A percentile compares a stretch with the other conserved stretches of the same genome.
Evolutionary conservation across 2,888 invertebrate species (phyloP).

Genomic region (Parascotia fuliginaria): DNA sequence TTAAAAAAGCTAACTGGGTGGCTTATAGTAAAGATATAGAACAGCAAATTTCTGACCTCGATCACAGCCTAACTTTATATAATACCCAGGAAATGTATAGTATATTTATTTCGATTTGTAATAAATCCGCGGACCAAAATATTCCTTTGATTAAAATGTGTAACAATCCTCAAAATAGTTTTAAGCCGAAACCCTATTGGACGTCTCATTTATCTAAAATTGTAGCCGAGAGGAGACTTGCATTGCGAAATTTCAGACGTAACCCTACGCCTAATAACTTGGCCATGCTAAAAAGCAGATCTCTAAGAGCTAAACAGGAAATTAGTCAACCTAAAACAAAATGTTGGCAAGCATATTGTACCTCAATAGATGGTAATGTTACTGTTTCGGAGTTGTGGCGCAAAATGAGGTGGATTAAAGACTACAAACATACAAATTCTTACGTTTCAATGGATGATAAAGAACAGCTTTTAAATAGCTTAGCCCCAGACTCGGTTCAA

Average conservation of each 20-base stretch:
- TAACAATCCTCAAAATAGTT: neutral
- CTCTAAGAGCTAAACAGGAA: neutral
- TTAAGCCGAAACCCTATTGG: constrained; percentile 1
- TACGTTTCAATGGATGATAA: neutral
- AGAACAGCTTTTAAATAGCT: neutral
- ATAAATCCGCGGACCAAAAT: neutral
- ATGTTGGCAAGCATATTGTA: neutral
- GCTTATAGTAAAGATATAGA: neutral
- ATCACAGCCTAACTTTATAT: neutral
- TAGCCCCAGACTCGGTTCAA: neutral
- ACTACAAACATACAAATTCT: neutral
- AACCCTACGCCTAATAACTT: constrained; percentile 11
- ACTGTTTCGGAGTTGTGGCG: neutral
- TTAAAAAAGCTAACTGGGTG: constrained; percentile 9
- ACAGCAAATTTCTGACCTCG: neutral
- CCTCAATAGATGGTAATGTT: neutral
- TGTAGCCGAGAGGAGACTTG: constrained; percentile 1
- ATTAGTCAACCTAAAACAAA: neutral
- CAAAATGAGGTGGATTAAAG: neutral
- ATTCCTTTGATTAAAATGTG: neutral
- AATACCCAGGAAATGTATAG: neutral
- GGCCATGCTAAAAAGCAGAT: neutral
- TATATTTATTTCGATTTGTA: neutral
- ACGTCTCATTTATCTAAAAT: neutral
- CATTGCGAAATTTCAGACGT: neutral